phyloP scores from a whole-genome alignment of 2,888 invertebrate genomes.

The Anarsia innoxiella region DNA sequence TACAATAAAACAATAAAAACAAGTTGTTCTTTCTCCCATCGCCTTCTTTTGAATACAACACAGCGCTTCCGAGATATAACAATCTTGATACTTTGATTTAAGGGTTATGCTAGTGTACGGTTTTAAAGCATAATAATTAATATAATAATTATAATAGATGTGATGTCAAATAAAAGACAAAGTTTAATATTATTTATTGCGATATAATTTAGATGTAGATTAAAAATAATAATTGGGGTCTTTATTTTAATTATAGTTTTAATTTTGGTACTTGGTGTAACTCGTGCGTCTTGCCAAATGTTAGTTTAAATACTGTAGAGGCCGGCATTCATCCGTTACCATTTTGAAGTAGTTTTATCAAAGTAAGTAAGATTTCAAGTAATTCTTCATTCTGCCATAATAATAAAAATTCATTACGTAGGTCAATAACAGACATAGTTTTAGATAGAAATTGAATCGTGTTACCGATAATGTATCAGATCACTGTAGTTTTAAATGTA shows the following conservation, averaged over 20 bases:
- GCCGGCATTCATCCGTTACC: too few species aligned
- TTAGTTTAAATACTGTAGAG: too few species aligned
- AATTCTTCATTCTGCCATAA: too few species aligned
- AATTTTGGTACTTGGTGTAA: neutral
- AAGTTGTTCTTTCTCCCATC: conserved; percentile 42
- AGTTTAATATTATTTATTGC: too few species aligned
- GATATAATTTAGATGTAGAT: neutral
- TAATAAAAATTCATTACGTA: too few species aligned
- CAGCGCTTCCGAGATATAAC: conserved; percentile 40
- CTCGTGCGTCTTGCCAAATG: neutral
- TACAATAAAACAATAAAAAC: conserved; percentile 1
- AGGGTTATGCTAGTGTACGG: conserved; percentile 41
- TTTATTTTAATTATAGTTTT: neutral
- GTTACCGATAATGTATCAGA: too few species aligned
- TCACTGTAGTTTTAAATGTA: too few species aligned
- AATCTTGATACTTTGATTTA: conserved; percentile 5
- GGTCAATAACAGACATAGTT: too few species aligned
- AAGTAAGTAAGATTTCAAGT: too few species aligned
- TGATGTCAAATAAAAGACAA: too few species aligned
- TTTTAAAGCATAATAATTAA: neutral
- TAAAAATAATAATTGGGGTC: neutral
- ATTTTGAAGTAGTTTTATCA: too few species aligned
- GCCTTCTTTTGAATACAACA: conserved; percentile 41
- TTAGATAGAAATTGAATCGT: too few species aligned
- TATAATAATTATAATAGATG: neutral